Conservation (phyloP, 2,888 invertebrate genomes). For the Therioaphis trifolii region DNA sequence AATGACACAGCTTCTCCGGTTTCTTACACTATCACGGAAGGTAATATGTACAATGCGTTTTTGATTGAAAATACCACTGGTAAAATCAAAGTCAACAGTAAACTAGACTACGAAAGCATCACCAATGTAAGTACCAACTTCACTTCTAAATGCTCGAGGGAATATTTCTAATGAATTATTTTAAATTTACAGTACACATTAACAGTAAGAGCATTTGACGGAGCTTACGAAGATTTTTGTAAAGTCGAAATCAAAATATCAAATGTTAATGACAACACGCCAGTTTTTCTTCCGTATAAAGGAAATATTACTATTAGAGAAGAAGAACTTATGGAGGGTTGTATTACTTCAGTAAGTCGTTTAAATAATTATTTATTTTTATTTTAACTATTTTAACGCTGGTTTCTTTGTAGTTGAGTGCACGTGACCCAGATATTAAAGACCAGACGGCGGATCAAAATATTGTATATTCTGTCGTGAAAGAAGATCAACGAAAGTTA, state of each 20-base stretch:
- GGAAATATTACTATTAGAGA: conserved; percentile 82
- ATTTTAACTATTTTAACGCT: conserved; percentile 33
- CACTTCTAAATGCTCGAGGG: background rate
- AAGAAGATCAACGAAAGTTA: conserved; percentile 78
- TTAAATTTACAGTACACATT: conserved; percentile 76
- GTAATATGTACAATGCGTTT: conserved; percentile 88
- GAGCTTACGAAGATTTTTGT: conserved; percentile 83
- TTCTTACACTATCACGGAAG: conserved; percentile 86
- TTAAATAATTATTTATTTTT: conserved; percentile 37
- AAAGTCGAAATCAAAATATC: conserved; percentile 86
- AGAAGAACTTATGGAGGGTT: conserved; percentile 78
- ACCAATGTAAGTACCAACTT: conserved; percentile 70
- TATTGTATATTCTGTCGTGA: conserved; percentile 81
- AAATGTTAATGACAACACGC: conserved; percentile 93
- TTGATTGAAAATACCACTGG: conserved; percentile 87
- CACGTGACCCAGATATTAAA: conserved; percentile 88
- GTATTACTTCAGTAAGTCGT: conserved; percentile 75
- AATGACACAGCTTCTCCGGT: conserved; percentile 88
- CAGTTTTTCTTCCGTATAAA: conserved; percentile 79
- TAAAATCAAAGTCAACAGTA: conserved; percentile 82
- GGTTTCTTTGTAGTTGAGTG: conserved; percentile 71
- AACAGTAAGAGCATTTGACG: conserved; percentile 86
- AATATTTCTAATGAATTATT: background rate
- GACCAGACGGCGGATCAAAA: conserved; percentile 80
- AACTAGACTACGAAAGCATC: conserved; percentile 84